phyloP scores from a whole-genome alignment of 2,113 vertebrate species.

The Puntigrus tetrazona region DNA sequence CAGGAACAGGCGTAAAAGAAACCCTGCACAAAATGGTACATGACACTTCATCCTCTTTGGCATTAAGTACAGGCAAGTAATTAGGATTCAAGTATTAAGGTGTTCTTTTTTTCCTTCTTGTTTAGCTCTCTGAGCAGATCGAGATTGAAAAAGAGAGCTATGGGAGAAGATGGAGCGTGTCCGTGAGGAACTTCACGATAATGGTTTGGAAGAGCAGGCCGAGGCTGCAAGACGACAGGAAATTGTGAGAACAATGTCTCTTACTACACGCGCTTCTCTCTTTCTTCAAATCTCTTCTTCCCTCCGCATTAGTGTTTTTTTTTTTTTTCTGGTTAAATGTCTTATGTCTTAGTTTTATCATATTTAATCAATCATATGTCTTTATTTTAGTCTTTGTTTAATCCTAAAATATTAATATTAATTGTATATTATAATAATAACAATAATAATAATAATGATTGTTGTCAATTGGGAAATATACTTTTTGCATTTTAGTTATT shows the following conservation, averaged over 20 bases:
- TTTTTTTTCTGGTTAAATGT: no score
- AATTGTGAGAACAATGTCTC: slow-evolving; percentile 73
- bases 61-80: background rate
- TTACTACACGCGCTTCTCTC: no score
- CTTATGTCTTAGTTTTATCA: no score
- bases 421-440: no score
- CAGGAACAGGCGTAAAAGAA: slow-evolving; percentile 80
- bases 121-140: slow-evolving; percentile 80
- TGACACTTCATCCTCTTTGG: background rate
- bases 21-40: slow-evolving; percentile 79
- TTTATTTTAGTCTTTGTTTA: no score
- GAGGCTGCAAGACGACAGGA: slow-evolving; percentile 75
- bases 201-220: slow-evolving; percentile 85
- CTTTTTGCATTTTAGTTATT: no score
- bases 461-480: no score
- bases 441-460: no score
- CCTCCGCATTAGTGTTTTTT: no score
- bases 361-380: no score
- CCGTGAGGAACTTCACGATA: slow-evolving; percentile 81
- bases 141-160: slow-evolving; percentile 74
- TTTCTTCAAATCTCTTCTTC: no score
- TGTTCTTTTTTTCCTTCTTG: background rate
- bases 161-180: slow-evolving; percentile 83
- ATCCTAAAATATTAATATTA: no score
- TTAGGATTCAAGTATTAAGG: background rate